Conservation (phyloP, 2,888 invertebrate species). For the Watsonalla cultraria region DNA sequence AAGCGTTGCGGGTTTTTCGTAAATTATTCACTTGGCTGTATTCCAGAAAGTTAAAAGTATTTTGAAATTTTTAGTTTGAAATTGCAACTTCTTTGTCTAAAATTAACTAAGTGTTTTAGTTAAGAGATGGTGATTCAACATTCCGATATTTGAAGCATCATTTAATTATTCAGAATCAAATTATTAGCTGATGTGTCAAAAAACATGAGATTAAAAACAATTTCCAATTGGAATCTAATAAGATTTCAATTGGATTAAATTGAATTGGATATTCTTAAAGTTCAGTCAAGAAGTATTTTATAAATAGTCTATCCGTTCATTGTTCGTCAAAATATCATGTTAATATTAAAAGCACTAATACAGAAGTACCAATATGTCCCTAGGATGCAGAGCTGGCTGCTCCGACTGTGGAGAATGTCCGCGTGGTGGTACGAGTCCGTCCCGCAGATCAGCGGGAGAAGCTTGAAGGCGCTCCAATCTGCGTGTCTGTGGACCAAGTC, state of each 20-base stretch:
- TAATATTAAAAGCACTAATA: neutral
- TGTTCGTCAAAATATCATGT: too few species aligned
- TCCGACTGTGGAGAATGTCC: conserved; percentile 93
- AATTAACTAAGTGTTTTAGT: neutral
- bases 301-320: too few species aligned
- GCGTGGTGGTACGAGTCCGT: conserved; percentile 96
- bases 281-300: too few species aligned
- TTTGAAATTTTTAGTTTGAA: neutral
- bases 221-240: neutral
- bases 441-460: conserved; percentile 94
- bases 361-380: neutral
- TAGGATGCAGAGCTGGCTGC: conserved; percentile 72
- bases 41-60: neutral
- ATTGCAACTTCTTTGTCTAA: neutral
- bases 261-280: too few species aligned
- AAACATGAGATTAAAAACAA: too few species aligned
- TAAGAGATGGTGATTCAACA: too few species aligned
- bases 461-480: conserved; percentile 82
- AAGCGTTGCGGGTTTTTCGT: neutral
- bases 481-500: conserved; percentile 87
- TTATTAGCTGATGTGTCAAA: too few species aligned
- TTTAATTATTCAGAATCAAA: too few species aligned
- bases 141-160: too few species aligned
- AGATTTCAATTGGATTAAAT: neutral
- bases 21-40: neutral